phyloP scores from a whole-genome alignment of 2,113 vertebrate species.

The Microcebus tavaratra region DNA sequence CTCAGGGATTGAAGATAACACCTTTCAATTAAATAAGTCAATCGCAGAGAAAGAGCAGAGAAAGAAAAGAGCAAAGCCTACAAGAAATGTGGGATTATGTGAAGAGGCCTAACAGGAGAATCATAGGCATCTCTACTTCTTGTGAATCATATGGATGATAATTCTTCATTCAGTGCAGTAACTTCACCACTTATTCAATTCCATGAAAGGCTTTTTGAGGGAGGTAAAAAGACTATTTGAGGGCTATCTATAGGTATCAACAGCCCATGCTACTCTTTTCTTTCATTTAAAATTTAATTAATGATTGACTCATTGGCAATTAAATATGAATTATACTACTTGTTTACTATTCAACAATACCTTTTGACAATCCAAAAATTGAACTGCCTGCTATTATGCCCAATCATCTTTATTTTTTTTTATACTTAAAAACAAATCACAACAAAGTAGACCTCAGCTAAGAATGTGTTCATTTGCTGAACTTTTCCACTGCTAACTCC shows the following conservation, averaged over 20 bases:
- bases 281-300: constrained; percentile 31
- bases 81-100: too few species aligned
- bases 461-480: not conserved
- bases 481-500: not conserved
- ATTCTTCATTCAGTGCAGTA: not conserved
- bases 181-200: constrained; percentile 20
- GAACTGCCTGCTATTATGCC: not conserved
- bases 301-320: not conserved
- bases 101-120: too few species aligned
- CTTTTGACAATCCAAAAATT: constrained; percentile 14
- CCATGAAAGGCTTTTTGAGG: not conserved
- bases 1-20: too few species aligned
- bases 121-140: not conserved
- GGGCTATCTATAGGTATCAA: not conserved
- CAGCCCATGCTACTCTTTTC: not conserved
- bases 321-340: not conserved
- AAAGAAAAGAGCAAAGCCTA: too few species aligned
- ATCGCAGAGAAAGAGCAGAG: too few species aligned
- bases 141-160: not conserved
- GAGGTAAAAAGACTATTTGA: not conserved
- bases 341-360: not conserved
- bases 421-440: not conserved
- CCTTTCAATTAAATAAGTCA: too few species aligned
- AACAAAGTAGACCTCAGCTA: not conserved
- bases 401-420: constrained; percentile 19